Evolutionary conservation across 2,888 invertebrate species (phyloP), one percentile per base, ranked within the genome.

Genomic region (Andrena camellia): DNA sequence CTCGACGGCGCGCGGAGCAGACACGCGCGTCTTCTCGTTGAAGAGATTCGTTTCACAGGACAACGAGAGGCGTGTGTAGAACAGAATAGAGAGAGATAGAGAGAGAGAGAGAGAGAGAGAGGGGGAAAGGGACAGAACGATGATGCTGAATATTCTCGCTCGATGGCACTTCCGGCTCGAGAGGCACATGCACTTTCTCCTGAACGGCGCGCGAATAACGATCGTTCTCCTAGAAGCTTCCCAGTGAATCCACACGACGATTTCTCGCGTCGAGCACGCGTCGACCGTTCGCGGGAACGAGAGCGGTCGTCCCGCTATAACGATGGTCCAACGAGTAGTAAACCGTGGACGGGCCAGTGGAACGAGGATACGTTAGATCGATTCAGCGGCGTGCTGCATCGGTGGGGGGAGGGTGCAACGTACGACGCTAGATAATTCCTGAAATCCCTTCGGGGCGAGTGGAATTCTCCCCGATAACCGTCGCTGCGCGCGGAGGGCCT

Each of bases 151-250:
- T 86, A 84, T 88, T 83, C 80, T 78, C 76, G 86, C 75, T 81
- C 88, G 88, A 86, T 86, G 85, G 67, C 84, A 89, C 85, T 88
- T 89, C 88, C 88, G 88, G 80, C 52, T 81, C 68, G 81, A 75
- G 83, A 85, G 75, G 54, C 75, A 42, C 60, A 20, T 68, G 60
- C 81, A 88, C 89, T 88, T 86, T 88, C 88, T 86, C 79, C 84
- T 31, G 64, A 42, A 63, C 52, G 75, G 20, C 17, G 42, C 68
- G 81, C 78, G 67, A 70, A 29, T 35, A 64, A 57, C 64, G 70
- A 74, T 74, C 59, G 70, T 78, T 80, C 71, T 52, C 73, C 71
- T 42, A 29, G 26, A 10, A 20, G 31, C 31, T 62, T 62, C 62
- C 23, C 60, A 33, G 68, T 63, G 42, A 23, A 76, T 20, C 20